Evolutionary conservation across 1,140 invertebrate species (phyloP).

Genomic region (Drosophila leontia): DNA sequence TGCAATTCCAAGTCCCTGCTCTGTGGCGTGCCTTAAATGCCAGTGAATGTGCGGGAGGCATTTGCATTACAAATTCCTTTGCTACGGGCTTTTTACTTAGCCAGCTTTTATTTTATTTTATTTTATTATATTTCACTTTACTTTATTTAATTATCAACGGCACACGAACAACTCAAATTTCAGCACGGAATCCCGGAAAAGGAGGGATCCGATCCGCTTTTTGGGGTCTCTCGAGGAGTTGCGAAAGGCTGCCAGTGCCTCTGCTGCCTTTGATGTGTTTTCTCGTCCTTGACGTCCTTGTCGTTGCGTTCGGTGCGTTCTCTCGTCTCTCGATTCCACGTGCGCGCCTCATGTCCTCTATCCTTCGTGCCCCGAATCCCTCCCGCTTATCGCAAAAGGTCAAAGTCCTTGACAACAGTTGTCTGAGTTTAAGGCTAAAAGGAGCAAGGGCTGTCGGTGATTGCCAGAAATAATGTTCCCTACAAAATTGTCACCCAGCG

Average conservation of each 20-base stretch:
- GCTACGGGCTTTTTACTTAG: constrained; percentile 5
- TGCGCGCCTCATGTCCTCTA: constrained; percentile 13
- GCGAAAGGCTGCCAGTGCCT: not conserved
- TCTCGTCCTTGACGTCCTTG: constrained; percentile 17
- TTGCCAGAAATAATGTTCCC: constrained; percentile 12
- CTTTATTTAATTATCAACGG: constrained; percentile 46
- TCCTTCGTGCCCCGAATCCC: constrained; percentile 7
- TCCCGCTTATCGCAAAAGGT: constrained; percentile 38
- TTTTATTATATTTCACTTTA: constrained; percentile 20
- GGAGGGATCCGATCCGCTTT: constrained; percentile 2
- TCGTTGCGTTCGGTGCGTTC: constrained; percentile 20
- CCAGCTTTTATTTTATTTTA: constrained; percentile 21
- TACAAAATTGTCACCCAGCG: constrained; percentile 28
- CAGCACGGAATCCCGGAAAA: constrained; percentile 1
- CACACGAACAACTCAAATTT: constrained; percentile 35
- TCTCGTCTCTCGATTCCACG: constrained; percentile 35
- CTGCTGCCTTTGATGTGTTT: constrained; percentile 58
- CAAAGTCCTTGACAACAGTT: constrained; percentile 68
- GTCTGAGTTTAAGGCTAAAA: constrained; percentile 14
- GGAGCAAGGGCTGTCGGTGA: constrained; percentile 8
- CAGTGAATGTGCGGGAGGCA: constrained; percentile 26
- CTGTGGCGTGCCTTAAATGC: constrained; percentile 59
- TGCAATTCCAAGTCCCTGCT: constrained; percentile 58
- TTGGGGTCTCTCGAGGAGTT: constrained; percentile 20
- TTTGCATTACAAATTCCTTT: constrained; percentile 54